Conservation (phyloP, 2,888 invertebrate genomes). For the Nowickia ferox region DNA sequence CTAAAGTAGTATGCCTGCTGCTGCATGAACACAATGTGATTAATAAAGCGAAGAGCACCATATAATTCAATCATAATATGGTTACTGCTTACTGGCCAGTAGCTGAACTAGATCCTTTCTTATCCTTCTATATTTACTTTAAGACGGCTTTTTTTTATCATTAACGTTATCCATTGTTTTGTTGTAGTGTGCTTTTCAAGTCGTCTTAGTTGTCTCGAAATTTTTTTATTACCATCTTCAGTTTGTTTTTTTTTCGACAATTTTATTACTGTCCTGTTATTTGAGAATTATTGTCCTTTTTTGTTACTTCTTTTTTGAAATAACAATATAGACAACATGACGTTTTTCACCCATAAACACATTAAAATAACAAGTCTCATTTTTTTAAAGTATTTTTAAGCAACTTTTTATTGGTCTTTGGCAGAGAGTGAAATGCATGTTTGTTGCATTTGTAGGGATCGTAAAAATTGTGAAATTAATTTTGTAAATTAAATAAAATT, state of each 20-base stretch:
- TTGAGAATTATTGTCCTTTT: constrained; percentile 33
- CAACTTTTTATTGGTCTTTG: constrained; percentile 68
- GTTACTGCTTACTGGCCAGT: no score
- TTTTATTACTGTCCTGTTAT: constrained; percentile 75
- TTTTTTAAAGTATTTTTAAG: constrained; percentile 31
- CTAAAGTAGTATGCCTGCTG: no score
- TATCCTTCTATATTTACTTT: no score
- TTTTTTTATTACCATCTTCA: neutral
- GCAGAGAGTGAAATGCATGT: constrained; percentile 10
- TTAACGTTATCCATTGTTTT: no score
- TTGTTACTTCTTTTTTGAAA: constrained; percentile 33
- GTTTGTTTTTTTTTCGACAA: constrained; percentile 71
- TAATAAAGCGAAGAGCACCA: no score
- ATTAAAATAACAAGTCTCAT: constrained; percentile 77
- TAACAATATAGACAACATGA: constrained; percentile 69
- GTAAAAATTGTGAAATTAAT: constrained; percentile 39
- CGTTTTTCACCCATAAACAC: constrained; percentile 73
- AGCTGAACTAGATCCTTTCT: no score
- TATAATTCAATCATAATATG: no score
- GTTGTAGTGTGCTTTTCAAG: neutral
- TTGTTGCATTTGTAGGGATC: constrained; percentile 34
- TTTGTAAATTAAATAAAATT: constrained; percentile 34
- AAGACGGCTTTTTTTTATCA: no score
- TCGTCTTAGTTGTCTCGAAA: neutral
- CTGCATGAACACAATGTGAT: no score